Evolutionary conservation across 2,113 vertebrate species (phyloP).

Genomic region (Semnopithecus entellus): DNA sequence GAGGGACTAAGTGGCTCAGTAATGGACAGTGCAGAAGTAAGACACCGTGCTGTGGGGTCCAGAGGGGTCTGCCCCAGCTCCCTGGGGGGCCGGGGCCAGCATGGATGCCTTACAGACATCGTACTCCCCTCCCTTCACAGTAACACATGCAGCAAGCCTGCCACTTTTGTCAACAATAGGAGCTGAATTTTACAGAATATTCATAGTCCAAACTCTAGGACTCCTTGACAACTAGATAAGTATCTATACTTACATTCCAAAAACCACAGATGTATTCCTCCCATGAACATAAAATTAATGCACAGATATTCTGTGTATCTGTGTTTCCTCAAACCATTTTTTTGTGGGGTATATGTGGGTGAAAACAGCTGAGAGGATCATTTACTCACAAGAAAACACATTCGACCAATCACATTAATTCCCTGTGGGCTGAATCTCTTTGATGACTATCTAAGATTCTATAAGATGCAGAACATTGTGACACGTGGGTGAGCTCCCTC

Average conservation of each 20-base stretch:
- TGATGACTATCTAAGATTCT: background rate
- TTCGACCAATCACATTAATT: background rate
- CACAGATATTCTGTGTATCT: background rate
- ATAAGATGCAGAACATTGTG: background rate
- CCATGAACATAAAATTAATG: background rate
- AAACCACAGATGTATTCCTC: background rate
- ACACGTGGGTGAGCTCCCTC: background rate
- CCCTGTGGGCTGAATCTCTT: background rate
- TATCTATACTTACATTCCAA: background rate
- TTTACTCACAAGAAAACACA: background rate
- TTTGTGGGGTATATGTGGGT: background rate
- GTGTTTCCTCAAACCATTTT: background rate
- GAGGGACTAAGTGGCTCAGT: constrained; percentile 46
- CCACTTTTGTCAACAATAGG: background rate
- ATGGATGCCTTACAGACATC: no score
- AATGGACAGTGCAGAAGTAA: constrained; percentile 43
- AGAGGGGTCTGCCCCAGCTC: no score
- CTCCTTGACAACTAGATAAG: background rate
- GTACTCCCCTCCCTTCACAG: accelerated
- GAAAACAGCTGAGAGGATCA: background rate
- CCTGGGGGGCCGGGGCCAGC: background rate
- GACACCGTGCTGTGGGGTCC: background rate
- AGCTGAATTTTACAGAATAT: background rate
- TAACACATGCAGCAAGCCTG: accelerated
- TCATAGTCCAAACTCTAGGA: background rate